These are phyloP conservation scores for Lasioglossum oenotherae DNA, from an alignment of 2,888 invertebrate species.

Conservation along the genomic window DNA sequence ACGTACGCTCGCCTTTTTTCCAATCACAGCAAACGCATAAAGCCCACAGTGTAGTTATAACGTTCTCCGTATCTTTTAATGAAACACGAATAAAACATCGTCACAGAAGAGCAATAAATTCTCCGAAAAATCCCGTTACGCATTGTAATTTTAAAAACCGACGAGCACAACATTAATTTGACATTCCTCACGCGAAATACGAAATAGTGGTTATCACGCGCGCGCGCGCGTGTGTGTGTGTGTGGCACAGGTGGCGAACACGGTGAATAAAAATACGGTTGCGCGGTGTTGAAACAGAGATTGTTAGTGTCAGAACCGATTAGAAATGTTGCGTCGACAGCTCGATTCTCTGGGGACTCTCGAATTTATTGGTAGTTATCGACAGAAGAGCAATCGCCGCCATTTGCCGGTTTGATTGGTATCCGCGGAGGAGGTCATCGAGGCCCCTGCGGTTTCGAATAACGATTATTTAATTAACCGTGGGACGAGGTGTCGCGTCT, in stretches of 20 bases:
- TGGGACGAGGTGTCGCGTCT: conserved; percentile 42
- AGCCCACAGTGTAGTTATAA: neutral
- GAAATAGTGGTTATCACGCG: neutral
- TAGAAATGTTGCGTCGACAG: neutral
- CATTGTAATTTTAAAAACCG: conserved; percentile 1
- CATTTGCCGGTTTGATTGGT: conserved; percentile 68
- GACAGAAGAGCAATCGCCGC: conserved; percentile 17
- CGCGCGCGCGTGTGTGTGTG: neutral
- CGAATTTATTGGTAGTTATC: conserved; percentile 34
- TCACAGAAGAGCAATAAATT: conserved; percentile 2
- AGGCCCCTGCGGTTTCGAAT: conserved; percentile 64
- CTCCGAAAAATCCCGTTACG: neutral
- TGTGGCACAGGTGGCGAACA: neutral
- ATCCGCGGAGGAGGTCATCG: conserved; percentile 58
- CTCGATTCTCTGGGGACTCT: neutral
- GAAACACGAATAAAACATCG: conserved; percentile 6
- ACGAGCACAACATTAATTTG: neutral
- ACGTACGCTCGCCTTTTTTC: neutral
- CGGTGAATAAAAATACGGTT: neutral
- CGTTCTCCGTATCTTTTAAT: neutral
- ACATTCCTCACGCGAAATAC: neutral
- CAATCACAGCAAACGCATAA: neutral
- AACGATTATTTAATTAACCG: conserved; percentile 73
- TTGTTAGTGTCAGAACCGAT: neutral
- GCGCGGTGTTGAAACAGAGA: neutral